Evolutionary conservation across 2,797 vertebrate species (phyloP), one percentile per base, ranked within the genome.

Genomic region (Tragopan temminckii): DNA sequence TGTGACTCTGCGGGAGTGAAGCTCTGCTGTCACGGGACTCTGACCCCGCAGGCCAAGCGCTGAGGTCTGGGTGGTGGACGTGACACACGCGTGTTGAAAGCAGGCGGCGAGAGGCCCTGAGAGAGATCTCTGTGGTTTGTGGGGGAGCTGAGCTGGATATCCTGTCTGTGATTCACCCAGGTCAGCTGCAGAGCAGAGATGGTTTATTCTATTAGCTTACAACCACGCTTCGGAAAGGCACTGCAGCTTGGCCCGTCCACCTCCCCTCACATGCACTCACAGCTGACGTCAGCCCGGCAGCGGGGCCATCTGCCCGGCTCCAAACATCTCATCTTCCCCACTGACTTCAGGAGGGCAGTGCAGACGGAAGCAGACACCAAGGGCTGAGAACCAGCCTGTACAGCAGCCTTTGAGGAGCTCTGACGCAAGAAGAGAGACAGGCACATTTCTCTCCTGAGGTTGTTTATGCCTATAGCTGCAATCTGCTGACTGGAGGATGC

Each of bases 121-220:
- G 95, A 24, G 95, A 89, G 64, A 80, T 59, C 90, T 55, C 71
- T 81, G 95, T 33, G 90, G 94, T 90, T 93, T 96, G 95, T 91
- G 96, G 90, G 71, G 94, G 94, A 95, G 93, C 91, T 79, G 9
- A 67, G 6, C 62, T 89, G 94, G 57, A 80, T 84, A 91, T 93
- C 77, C 94, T 84, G 88, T 1, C 57, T 55, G 12, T 92, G 90
- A 95, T 93, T 93, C 90, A 95, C 43, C 0, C 82, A 50, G 92
- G 85, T 80, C 94, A 96, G 38, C 89, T 35, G 80, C 93, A 68
- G 91, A 92, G 88, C 80, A 11, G 6, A 53, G 75, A 57, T 52
- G 76, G 45, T 55, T 90, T 78, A 25, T 38, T 24, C 69, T 33
- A 9, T 83, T 42, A 66, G 72, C 48, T 85, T 79, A 19, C 1